Evolutionary conservation across 2,113 vertebrate genomes (phyloP).

Genomic region (Chroicocephalus ridibundus): DNA sequence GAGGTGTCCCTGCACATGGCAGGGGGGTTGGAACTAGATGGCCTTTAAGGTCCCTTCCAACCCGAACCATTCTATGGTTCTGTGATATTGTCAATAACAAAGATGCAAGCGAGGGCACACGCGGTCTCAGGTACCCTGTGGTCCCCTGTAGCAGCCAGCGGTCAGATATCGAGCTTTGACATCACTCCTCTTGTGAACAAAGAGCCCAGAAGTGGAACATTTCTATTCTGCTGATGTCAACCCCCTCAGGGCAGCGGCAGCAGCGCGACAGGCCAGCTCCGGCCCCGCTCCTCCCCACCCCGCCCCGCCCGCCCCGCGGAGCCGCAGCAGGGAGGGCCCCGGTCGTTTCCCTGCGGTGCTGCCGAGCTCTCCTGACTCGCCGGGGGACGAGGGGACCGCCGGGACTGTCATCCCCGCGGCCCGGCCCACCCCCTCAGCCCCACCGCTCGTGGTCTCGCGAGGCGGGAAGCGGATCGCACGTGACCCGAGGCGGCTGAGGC

Average conservation of each 20-base stretch:
- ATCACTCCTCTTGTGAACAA: fast-evolving
- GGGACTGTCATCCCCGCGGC: too few species aligned
- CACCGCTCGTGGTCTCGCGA: too few species aligned
- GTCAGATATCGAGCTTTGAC: fast-evolving
- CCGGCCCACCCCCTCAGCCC: too few species aligned
- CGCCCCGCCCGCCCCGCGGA: too few species aligned
- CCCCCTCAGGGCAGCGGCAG: background rate
- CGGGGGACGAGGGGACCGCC: fast-evolving
- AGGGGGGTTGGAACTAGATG: background rate
- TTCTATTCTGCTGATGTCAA: fast-evolving
- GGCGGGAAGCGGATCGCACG: background rate
- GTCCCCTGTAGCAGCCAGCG: fast-evolving
- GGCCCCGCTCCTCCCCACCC: too few species aligned
- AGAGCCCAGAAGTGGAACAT: fast-evolving
- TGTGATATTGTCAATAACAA: fast-evolving
- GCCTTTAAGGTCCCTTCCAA: background rate
- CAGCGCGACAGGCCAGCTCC: too few species aligned
- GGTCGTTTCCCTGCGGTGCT: too few species aligned
- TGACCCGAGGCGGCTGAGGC: background rate
- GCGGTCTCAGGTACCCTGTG: fast-evolving
- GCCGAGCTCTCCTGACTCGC: too few species aligned
- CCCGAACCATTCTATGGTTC: too few species aligned
- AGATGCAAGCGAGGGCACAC: fast-evolving
- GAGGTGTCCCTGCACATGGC: background rate
- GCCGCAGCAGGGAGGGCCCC: background rate